phyloP scores from a whole-genome alignment of 2,113 vertebrate species.

The Dascyllus trimaculatus region DNA sequence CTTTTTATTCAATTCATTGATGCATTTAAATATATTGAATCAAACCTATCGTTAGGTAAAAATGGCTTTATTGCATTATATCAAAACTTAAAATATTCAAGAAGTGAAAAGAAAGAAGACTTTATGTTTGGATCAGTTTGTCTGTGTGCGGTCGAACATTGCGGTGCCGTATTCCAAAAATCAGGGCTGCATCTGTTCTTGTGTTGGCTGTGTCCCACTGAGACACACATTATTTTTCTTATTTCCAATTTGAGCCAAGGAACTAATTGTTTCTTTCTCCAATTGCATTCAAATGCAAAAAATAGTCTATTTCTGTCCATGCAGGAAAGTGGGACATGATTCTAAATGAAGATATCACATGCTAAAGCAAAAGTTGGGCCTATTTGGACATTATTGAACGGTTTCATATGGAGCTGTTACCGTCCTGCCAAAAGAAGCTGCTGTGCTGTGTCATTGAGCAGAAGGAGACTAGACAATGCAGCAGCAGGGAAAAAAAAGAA shows the following conservation, averaged over 20 bases:
- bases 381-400: slow-evolving; percentile 13
- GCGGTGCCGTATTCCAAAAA: neutral
- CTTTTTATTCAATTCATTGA: neutral
- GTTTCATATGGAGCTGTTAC: neutral
- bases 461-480: slow-evolving; percentile 44
- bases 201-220: slow-evolving; percentile 13
- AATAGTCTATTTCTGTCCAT: slow-evolving; percentile 50
- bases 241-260: slow-evolving; percentile 44
- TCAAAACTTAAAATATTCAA: slow-evolving; percentile 16
- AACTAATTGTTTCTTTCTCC: slow-evolving; percentile 67
- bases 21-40: slow-evolving; percentile 9
- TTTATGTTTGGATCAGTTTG: slow-evolving; percentile 10
- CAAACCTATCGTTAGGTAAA: neutral
- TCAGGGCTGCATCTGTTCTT: neutral
- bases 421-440: slow-evolving; percentile 24
- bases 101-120: neutral
- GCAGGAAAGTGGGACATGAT: slow-evolving; percentile 55
- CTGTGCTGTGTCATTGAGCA: slow-evolving; percentile 13
- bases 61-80: neutral
- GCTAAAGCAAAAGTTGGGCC: slow-evolving; percentile 34
- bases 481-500: slow-evolving; percentile 31
- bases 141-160: slow-evolving; percentile 4
- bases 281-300: slow-evolving; percentile 43
- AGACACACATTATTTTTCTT: slow-evolving; percentile 37
- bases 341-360: slow-evolving; percentile 52